Percentiles rank a stretch among this genome's conserved stretches.
Conservation (phyloP, 2,888 invertebrate species). For the Cerastis leucographa region DNA sequence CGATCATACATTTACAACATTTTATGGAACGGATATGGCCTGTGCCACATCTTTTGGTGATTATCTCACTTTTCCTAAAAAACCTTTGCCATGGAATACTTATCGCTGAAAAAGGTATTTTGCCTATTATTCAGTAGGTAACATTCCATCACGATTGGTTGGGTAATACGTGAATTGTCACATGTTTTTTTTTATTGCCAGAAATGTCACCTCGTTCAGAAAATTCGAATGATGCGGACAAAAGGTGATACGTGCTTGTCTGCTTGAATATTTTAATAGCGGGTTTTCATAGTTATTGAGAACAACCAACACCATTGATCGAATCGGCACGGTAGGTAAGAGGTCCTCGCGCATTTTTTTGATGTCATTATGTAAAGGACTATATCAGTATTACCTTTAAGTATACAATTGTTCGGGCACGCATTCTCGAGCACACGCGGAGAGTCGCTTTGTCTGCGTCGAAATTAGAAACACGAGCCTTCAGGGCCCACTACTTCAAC, state of each 20-base stretch:
- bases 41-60: background rate
- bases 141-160: background rate
- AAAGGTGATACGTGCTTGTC: background rate
- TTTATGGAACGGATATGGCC: background rate
- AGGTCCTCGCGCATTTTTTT: background rate
- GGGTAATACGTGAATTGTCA: background rate
- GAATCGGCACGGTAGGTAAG: background rate
- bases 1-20: background rate
- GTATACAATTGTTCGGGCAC: background rate
- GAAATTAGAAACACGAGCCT: background rate
- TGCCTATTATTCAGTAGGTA: background rate
- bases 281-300: background rate
- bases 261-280: background rate
- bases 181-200: background rate
- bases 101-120: background rate
- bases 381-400: background rate
- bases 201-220: background rate
- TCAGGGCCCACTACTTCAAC: background rate
- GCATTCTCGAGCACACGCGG: background rate
- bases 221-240: background rate
- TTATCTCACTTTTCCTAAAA: background rate
- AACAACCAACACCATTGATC: background rate
- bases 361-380: background rate
- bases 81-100: background rate
- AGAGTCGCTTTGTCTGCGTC: background rate